Evolutionary conservation across 2,797 vertebrate genomes (phyloP).

Genomic region (Phrynocephalus forsythii): DNA sequence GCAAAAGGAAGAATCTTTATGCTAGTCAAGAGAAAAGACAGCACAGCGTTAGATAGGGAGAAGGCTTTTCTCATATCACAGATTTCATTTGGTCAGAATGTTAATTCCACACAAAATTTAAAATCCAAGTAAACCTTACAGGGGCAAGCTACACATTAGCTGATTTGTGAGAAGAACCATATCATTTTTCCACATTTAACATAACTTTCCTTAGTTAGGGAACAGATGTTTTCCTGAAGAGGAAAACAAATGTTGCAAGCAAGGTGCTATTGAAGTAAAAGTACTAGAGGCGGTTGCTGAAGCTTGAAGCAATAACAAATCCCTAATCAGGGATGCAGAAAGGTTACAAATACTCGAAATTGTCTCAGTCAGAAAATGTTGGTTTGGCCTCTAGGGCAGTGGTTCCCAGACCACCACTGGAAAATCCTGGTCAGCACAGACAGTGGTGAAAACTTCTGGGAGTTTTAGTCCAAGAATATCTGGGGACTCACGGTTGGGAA

Average conservation of each 20-base stretch:
- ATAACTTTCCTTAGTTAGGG: not conserved
- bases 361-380: not conserved
- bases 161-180: not conserved
- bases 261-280: not conserved
- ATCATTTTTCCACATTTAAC: not conserved
- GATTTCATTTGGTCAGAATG: not conserved
- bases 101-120: not conserved
- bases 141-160: too few species aligned
- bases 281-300: not conserved
- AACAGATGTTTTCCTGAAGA: not conserved
- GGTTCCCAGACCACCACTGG: too few species aligned
- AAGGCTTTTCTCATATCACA: not conserved
- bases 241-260: not conserved
- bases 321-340: not conserved
- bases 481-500: too few species aligned
- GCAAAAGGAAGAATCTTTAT: constrained; percentile 52
- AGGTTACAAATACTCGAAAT: not conserved
- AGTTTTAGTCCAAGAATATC: too few species aligned
- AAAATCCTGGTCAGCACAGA: too few species aligned
- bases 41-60: not conserved
- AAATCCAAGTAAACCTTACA: not conserved
- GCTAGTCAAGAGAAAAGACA: constrained; percentile 22
- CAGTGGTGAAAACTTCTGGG: too few species aligned
- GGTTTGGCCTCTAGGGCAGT: too few species aligned
- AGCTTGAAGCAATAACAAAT: not conserved